These are phyloP conservation scores for Lateolabrax maculatus DNA, from an alignment of 2,797 vertebrate species.

Conservation along the genomic window DNA sequence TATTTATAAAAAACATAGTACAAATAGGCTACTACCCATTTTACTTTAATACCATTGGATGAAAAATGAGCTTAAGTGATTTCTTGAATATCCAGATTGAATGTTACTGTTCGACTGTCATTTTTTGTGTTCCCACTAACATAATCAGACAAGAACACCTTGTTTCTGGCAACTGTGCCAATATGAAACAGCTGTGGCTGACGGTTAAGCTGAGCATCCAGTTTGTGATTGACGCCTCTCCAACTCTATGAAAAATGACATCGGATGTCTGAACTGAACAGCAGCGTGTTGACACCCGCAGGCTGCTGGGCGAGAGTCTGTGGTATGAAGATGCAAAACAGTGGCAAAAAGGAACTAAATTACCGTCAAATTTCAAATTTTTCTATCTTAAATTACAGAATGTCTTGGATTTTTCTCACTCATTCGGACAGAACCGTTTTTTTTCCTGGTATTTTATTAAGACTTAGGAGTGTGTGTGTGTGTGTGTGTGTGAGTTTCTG, in stretches of 20 bases:
- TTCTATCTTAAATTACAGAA: not conserved
- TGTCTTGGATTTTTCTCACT: too few species aligned
- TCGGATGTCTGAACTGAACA: not conserved
- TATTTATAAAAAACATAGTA: too few species aligned
- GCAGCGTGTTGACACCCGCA: not conserved
- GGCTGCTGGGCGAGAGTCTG: not conserved
- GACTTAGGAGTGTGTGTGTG: not conserved
- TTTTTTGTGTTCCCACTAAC: not conserved
- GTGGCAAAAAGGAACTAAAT: not conserved
- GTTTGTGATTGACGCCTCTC: not conserved
- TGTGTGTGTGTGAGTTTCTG: not conserved
- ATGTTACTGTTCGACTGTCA: not conserved
- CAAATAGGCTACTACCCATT: too few species aligned
- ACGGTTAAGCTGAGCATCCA: not conserved
- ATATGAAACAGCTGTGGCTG: not conserved
- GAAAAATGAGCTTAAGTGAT: not conserved
- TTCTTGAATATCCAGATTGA: not conserved
- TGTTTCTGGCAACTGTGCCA: not conserved
- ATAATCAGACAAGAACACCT: not conserved
- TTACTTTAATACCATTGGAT: too few species aligned
- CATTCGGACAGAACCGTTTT: too few species aligned
- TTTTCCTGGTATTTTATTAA: too few species aligned
- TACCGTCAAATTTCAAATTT: not conserved
- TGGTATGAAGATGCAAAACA: not conserved
- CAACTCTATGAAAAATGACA: conserved; percentile 4